Percentiles rank a stretch among this genome's conserved stretches.
Evolutionary conservation across 2,888 invertebrate species (phyloP).

Genomic region (Phyllotreta striolata): DNA sequence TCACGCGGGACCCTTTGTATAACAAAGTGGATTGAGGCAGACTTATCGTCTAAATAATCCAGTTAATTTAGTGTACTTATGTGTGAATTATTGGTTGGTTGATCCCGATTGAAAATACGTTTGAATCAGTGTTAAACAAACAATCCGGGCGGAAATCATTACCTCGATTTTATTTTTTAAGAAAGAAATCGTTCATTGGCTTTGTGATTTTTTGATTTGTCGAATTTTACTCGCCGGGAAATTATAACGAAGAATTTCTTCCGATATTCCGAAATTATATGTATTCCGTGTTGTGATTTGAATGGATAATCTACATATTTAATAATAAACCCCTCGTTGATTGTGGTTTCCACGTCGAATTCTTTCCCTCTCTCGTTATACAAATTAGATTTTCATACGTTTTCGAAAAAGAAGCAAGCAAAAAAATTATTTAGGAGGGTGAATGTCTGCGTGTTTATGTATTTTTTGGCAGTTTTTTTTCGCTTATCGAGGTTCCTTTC

Average conservation of each 20-base stretch:
- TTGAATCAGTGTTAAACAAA: constrained; percentile 5
- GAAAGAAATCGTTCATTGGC: no score
- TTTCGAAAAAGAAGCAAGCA: constrained; percentile 7
- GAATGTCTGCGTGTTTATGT: constrained; percentile 12
- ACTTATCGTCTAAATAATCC: constrained; percentile 42
- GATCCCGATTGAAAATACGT: constrained; percentile 43
- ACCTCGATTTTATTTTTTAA: no score
- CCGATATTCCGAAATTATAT: constrained; percentile 4
- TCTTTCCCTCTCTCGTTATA: constrained; percentile 11
- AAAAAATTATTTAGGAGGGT: constrained; percentile 11
- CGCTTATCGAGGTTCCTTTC: constrained; percentile 1
- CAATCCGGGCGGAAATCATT: background rate
- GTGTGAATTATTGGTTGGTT: constrained; percentile 44
- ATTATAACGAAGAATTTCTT: constrained; percentile 6
- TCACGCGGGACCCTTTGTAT: constrained; percentile 36
- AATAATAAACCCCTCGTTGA: constrained; percentile 12
- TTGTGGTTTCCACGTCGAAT: constrained; percentile 3
- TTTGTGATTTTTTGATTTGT: background rate
- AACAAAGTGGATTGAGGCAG: constrained; percentile 39
- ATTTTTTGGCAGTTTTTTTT: constrained; percentile 1
- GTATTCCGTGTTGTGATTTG: constrained; percentile 12
- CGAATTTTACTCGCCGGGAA: background rate
- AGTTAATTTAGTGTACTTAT: constrained; percentile 42
- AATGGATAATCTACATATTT: constrained; percentile 18
- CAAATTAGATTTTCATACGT: constrained; percentile 14